Conservation (phyloP, 1,140 invertebrate species). For the Microvelia longipes region DNA sequence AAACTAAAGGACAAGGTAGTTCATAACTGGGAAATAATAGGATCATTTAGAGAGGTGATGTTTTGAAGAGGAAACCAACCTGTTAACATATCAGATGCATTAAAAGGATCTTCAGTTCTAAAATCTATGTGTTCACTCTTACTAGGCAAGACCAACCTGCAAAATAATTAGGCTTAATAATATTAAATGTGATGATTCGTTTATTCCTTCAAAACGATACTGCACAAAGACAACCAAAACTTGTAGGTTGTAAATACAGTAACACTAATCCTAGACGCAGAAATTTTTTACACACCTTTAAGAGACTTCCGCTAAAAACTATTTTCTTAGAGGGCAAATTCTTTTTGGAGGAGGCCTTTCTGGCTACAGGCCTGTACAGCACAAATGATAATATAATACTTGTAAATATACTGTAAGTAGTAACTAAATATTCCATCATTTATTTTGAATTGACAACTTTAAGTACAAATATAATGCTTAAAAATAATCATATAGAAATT, state of each 20-base stretch:
- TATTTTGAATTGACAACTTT: no score
- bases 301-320: no score
- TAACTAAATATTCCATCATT: no score
- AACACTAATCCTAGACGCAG: background rate
- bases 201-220: background rate
- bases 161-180: background rate
- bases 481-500: no score
- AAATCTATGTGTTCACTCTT: constrained; percentile 1
- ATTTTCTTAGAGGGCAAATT: background rate
- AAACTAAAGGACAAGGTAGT: no score
- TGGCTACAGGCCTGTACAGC: no score
- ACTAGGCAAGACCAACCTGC: constrained; percentile 4
- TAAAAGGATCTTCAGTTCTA: constrained; percentile 5
- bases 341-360: background rate
- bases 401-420: no score
- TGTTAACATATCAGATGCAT: background rate
- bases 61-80: constrained; percentile 6
- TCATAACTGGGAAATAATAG: no score
- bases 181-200: background rate
- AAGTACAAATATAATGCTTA: no score
- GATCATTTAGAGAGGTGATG: no score
- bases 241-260: background rate
- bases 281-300: background rate
- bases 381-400: no score
- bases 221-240: background rate